phyloP scores from a whole-genome alignment of 2,888 invertebrate species.

The Itoplectis maculator region DNA sequence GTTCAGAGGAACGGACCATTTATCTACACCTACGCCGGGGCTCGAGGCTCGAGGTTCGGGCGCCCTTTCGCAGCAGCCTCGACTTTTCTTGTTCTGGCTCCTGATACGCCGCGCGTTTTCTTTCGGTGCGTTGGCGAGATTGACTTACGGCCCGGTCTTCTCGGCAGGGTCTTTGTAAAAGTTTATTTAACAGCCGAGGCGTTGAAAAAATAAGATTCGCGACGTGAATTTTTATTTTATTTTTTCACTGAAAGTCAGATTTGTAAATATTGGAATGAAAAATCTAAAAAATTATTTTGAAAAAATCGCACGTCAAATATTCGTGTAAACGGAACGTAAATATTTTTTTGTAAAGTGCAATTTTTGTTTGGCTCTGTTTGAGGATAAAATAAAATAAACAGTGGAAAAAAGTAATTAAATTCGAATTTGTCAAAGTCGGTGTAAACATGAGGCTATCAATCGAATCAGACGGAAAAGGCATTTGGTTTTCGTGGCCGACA shows the following conservation, averaged over 20 bases:
- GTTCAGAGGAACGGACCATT: slow-evolving; percentile 80
- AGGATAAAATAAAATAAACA: background rate
- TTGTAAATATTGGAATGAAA: too few relatives aligned
- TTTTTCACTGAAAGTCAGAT: too few relatives aligned
- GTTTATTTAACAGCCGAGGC: slow-evolving; percentile 74
- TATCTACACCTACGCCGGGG: slow-evolving; percentile 76
- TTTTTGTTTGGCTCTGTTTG: too few relatives aligned
- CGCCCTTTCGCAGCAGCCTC: slow-evolving; percentile 62
- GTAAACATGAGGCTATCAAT: background rate
- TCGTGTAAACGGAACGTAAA: too few relatives aligned
- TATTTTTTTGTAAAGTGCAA: too few relatives aligned
- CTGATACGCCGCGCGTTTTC: slow-evolving; percentile 55
- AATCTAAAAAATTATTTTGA: too few relatives aligned
- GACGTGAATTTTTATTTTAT: too few relatives aligned
- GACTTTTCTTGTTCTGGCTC: slow-evolving; percentile 48
- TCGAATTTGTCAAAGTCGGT: background rate
- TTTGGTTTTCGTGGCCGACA: background rate
- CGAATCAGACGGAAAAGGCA: background rate
- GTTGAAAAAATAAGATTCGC: too few relatives aligned
- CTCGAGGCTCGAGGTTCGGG: slow-evolving; percentile 69
- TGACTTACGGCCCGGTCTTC: slow-evolving; percentile 61
- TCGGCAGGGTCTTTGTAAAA: slow-evolving; percentile 65
- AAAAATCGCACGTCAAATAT: too few relatives aligned
- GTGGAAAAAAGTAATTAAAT: too few relatives aligned
- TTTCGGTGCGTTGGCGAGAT: slow-evolving; percentile 35